These are phyloP conservation scores for Drosophila anomalata DNA, from an alignment of 2,888 invertebrate genomes.

Conservation along the genomic window DNA sequence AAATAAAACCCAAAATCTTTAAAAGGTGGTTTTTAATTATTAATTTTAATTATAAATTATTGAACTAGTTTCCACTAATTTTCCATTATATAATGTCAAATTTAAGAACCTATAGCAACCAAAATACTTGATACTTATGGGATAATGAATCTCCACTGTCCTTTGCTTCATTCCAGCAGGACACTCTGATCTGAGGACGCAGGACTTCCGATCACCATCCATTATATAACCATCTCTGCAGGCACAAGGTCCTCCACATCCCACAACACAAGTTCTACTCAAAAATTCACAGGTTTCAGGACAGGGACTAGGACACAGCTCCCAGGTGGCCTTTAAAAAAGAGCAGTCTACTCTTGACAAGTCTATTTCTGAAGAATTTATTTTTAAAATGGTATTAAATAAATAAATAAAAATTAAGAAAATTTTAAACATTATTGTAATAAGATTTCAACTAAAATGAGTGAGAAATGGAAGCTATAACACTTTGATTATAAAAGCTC, in stretches of 20 bases:
- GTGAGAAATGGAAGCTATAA: neutral
- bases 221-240: slow-evolving; percentile 25
- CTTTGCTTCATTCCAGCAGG: neutral
- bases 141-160: neutral
- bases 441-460: neutral
- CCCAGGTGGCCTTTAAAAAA: slow-evolving; percentile 9
- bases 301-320: slow-evolving; percentile 10
- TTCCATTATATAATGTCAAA: neutral
- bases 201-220: slow-evolving; percentile 9
- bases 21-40: neutral
- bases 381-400: neutral
- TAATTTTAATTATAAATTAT: neutral
- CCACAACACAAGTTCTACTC: neutral
- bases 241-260: slow-evolving; percentile 22
- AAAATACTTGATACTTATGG: slow-evolving; percentile 12
- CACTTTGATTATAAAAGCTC: neutral
- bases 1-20: neutral
- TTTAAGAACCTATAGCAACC: slow-evolving; percentile 12
- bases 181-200: slow-evolving; percentile 15
- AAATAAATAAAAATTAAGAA: neutral
- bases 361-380: neutral
- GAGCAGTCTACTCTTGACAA: slow-evolving; percentile 5
- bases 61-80: neutral
- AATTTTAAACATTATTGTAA: neutral
- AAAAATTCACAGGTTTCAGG: slow-evolving; percentile 23